Evolutionary conservation across 1,140 invertebrate species (phyloP).

Genomic region (Lepidurus couesii): DNA sequence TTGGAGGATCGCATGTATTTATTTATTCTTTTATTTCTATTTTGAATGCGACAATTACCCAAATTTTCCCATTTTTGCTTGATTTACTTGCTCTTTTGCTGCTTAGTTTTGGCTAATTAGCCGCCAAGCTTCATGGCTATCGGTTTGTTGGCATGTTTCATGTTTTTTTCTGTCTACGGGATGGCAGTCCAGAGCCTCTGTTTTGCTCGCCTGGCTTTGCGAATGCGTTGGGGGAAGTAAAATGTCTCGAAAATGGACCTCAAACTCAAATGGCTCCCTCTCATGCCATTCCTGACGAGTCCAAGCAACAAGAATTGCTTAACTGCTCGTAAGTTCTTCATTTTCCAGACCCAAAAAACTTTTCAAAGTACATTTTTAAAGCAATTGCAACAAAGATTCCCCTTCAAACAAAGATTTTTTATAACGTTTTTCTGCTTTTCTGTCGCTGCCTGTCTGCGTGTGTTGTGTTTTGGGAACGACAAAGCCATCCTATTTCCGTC

Average conservation of each 20-base stretch:
- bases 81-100: too few species aligned
- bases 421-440: slow-evolving; percentile 8
- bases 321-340: slow-evolving; percentile 13
- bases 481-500: slow-evolving; percentile 13
- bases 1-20: slow-evolving; percentile 5
- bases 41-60: neutral
- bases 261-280: slow-evolving; percentile 1
- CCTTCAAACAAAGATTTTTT: too few species aligned
- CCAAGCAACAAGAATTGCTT: neutral
- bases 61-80: neutral
- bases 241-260: neutral
- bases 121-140: too few species aligned
- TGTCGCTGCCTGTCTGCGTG: neutral
- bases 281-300: neutral
- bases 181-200: neutral
- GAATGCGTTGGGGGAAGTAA: neutral
- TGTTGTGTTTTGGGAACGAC: neutral
- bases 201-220: slow-evolving; percentile 14
- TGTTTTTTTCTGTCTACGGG: neutral
- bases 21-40: neutral
- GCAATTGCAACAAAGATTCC: too few species aligned
- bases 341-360: neutral
- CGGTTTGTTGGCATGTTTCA: neutral
- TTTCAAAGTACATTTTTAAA: too few species aligned
- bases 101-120: too few species aligned